Evolutionary conservation across 2,888 invertebrate genomes (phyloP), one percentile per base, ranked within the genome.

Genomic region (Microctonus aethiopoides): DNA sequence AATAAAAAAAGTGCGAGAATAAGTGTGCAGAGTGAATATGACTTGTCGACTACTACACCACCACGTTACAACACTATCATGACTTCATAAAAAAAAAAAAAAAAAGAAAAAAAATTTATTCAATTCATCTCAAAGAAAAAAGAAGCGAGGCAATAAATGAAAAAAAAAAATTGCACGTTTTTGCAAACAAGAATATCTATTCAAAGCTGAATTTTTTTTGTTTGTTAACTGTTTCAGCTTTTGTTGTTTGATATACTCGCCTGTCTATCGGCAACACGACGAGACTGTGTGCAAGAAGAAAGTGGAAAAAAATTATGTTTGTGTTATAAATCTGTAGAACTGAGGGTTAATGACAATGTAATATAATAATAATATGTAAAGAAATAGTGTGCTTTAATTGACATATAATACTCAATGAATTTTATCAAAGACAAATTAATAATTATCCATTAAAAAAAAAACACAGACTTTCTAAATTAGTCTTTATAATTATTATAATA

Each of bases 191-290:
- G 59, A 16, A 36, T 36, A 51, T 39, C 10, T 22, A 51, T 26
- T 51, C 10, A 36, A 32, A 29, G 46, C 46, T n/a, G 39, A 39
- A 29, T 62, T 51, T 29, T 51, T 29, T 32, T 39, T n/a, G 9
- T 26, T 71, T 69, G 39, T 59, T 65, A 29, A 36, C 46, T 24
- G 36, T 59, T 52, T 64, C 16, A 39, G 63, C 51, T 22, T 51
- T 29, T 64, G 20, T 69, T 41, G 70, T 67, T 70, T 78, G 71
- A 29, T 77, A 85, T 86, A 86, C 86, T 86, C 86, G 86, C 85
- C 85, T 85, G 79, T 80, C 80, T 77, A 85, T 75, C 80, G 85
- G 83, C 75, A 81, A 76, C 75, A 86, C 86, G 81, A 67, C 76
- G 77, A 82, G 80, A 79, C 84, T 86, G 85, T 84, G 81, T 84